Evolutionary conservation across 2,888 invertebrate genomes (phyloP).

Genomic region (Parnassius smintheus): DNA sequence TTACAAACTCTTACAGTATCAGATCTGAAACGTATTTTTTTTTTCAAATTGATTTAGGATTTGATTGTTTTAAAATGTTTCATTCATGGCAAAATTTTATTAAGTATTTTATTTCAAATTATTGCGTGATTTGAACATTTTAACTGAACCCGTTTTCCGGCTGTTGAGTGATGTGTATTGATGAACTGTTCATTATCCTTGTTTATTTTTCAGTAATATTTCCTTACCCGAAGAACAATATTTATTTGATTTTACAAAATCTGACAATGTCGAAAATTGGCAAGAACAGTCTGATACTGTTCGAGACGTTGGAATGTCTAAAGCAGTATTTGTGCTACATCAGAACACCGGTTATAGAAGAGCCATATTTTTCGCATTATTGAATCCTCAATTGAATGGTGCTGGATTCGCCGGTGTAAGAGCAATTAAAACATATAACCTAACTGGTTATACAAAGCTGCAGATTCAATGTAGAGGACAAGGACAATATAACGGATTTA

Average conservation of each 20-base stretch:
- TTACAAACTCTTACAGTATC: too few species aligned
- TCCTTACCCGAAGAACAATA: constrained; percentile 49
- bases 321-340: constrained; percentile 81
- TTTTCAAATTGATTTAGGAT: too few species aligned
- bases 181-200: too few species aligned
- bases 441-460: constrained; percentile 71
- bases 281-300: constrained; percentile 84
- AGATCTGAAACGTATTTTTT: too few species aligned
- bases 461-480: constrained; percentile 81
- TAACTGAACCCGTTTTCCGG: too few species aligned
- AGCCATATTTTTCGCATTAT: constrained; percentile 83
- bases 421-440: constrained; percentile 69
- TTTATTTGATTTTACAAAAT: constrained; percentile 82
- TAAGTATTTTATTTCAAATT: too few species aligned
- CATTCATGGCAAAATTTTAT: too few species aligned
- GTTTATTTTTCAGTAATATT: constrained; percentile 37
- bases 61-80: too few species aligned
- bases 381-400: constrained; percentile 85
- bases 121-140: too few species aligned
- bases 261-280: constrained; percentile 77
- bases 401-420: constrained; percentile 85
- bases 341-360: constrained; percentile 81
- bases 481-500: constrained; percentile 81
- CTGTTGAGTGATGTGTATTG: too few species aligned
- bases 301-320: constrained; percentile 84